Base-by-base conservation (phyloP, 2,888 invertebrate genomes). In the Latheticus oryzae region DNA sequence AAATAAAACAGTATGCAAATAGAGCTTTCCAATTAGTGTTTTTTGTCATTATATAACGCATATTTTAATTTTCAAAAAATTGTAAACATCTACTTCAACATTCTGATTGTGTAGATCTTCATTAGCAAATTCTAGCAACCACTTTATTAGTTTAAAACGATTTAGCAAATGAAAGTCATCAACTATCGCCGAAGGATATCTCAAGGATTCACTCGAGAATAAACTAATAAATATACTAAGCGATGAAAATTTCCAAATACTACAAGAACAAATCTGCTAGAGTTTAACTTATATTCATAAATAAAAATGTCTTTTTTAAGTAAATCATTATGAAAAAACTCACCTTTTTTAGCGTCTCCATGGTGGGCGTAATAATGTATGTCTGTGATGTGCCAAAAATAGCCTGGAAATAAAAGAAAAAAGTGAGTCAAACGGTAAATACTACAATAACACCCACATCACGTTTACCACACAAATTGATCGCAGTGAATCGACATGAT, bases 301-400 rank as follows among this genome's bases (percentile, higher is more conserved):
- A 28, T 28, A 28, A 28, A 28, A 28, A 28, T 28, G 28, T 28
- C n/a, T 28, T 28, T 28, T 28, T 9, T 5, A 8, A 28, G 9
- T 28, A 28, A 28, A 28, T 28, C 11, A 12, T 28, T 11, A 28
- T 28, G 11, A 12, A 12, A 12, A 28, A 80, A 86, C 88, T 86
- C 84, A 91, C 91, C 88, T 83, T 86, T 85, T 76, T 85, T 84
- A 67, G 88, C 84, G 76, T 90, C 90, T 55, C 90, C 91, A 69
- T 87, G 85, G 69, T 89, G 87, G 3, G 90, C 87, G 76, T 95
- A 94, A 81, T 91, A 91, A 79, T 95, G 95, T 70, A 95, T 87
- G 79, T 95, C 95, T 65, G 94, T 93, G 74, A 95, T 91, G 80
- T 95, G 95, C 95, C 95, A 95, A 81, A 95, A 95, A 79, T 91